Evolutionary conservation across 1,140 invertebrate species (phyloP).

Genomic region (Gerris buenoi): DNA sequence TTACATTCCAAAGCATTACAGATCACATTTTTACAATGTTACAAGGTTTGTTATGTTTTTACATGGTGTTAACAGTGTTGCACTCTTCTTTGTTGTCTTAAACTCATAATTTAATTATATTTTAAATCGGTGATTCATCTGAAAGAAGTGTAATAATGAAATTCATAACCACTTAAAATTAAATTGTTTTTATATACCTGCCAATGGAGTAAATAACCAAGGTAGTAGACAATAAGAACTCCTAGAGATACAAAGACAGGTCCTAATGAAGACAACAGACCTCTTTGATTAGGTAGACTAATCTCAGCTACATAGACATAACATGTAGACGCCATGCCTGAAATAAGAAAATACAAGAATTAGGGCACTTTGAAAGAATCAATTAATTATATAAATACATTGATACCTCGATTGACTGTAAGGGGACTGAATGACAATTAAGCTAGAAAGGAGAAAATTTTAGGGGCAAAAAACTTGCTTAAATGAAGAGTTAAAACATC

Average conservation of each 20-base stretch:
- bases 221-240: constrained; percentile 33
- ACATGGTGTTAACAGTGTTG: no score
- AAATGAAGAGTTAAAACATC: background rate
- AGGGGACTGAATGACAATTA: background rate
- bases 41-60: no score
- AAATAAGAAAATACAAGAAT: constrained; percentile 9
- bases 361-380: background rate
- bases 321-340: constrained; percentile 28
- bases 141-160: no score
- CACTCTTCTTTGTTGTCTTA: no score
- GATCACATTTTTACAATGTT: no score
- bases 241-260: constrained; percentile 38
- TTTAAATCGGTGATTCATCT: no score
- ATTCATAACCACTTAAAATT: no score
- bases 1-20: no score
- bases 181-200: constrained; percentile 18
- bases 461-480: background rate
- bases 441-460: background rate
- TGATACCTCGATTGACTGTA: background rate
- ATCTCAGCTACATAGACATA: constrained; percentile 29
- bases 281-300: constrained; percentile 24
- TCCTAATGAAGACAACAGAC: constrained; percentile 27
- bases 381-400: background rate
- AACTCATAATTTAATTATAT: no score
- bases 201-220: constrained; percentile 32